Evolutionary conservation across 2,888 invertebrate genomes (phyloP).

Genomic region (Lithophane leautieri): DNA sequence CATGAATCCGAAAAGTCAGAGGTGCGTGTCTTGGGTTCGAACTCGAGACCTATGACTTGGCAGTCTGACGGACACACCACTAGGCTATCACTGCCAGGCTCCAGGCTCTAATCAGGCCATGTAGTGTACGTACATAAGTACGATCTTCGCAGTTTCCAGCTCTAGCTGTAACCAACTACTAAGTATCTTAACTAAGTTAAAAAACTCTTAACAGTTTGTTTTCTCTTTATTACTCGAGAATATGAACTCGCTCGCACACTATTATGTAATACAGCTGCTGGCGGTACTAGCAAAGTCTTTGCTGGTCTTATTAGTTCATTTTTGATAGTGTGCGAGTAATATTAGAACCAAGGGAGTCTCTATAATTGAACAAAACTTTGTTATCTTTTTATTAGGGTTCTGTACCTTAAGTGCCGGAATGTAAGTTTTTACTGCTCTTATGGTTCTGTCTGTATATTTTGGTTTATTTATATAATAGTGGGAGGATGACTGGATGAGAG

Average conservation of each 20-base stretch:
- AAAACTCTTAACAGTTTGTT: constrained; percentile 35
- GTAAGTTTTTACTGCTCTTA: not conserved
- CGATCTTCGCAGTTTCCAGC: not conserved
- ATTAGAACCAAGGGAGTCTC: constrained; percentile 8
- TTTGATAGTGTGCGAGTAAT: constrained; percentile 25
- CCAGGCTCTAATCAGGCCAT: too few relatives aligned
- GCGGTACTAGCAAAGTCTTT: not conserved
- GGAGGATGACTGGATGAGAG: too few relatives aligned
- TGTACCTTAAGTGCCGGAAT: not conserved
- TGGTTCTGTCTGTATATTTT: not conserved
- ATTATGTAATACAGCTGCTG: constrained; percentile 15
- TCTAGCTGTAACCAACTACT: not conserved
- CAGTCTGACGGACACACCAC: too few relatives aligned
- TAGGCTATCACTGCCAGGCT: too few relatives aligned
- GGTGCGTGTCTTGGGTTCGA: too few relatives aligned
- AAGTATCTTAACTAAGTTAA: constrained; percentile 39
- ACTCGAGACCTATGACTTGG: too few relatives aligned
- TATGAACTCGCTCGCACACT: constrained; percentile 44
- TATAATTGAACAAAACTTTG: constrained; percentile 32
- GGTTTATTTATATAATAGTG: not conserved
- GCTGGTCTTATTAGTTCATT: constrained; percentile 34
- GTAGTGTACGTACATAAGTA: too few relatives aligned
- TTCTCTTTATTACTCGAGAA: constrained; percentile 30
- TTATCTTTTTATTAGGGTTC: constrained; percentile 4
- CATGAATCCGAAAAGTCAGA: too few relatives aligned